Conservation (phyloP, 2,113 vertebrate genomes). For the Labeo rohita region DNA sequence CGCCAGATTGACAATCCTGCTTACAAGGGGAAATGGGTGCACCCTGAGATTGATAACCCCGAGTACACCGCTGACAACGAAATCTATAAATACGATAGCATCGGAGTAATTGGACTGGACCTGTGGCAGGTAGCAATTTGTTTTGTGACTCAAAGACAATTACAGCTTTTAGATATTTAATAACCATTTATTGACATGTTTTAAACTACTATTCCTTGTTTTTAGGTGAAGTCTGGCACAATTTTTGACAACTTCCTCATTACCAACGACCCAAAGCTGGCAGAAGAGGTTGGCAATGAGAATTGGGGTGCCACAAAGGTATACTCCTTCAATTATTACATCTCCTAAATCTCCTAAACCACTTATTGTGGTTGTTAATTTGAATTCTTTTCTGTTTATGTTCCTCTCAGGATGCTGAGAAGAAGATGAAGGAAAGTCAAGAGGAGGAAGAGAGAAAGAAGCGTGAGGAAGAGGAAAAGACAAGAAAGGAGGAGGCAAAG, state of each 20-base stretch:
- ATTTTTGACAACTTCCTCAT: constrained; percentile 88
- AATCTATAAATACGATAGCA: constrained; percentile 80
- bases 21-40: constrained; percentile 83
- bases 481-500: constrained; percentile 61
- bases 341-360: neutral
- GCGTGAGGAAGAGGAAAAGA: constrained; percentile 69
- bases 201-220: neutral
- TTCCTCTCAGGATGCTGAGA: constrained; percentile 78
- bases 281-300: constrained; percentile 81
- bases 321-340: constrained; percentile 40
- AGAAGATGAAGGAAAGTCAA: constrained; percentile 79
- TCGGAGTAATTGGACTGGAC: constrained; percentile 81
- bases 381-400: constrained; percentile 1
- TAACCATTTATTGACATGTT: neutral
- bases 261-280: constrained; percentile 79
- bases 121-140: constrained; percentile 78
- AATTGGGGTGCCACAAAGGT: constrained; percentile 82
- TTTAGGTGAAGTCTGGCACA: constrained; percentile 83
- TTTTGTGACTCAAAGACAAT: neutral
- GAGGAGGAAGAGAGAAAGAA: constrained; percentile 79
- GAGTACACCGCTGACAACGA: constrained; percentile 79
- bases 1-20: constrained; percentile 80
- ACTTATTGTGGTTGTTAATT: neutral
- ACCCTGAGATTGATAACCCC: constrained; percentile 85
- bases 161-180: neutral